Evolutionary conservation across 2,888 invertebrate genomes (phyloP).

Genomic region (Ochropleura leucogaster): DNA sequence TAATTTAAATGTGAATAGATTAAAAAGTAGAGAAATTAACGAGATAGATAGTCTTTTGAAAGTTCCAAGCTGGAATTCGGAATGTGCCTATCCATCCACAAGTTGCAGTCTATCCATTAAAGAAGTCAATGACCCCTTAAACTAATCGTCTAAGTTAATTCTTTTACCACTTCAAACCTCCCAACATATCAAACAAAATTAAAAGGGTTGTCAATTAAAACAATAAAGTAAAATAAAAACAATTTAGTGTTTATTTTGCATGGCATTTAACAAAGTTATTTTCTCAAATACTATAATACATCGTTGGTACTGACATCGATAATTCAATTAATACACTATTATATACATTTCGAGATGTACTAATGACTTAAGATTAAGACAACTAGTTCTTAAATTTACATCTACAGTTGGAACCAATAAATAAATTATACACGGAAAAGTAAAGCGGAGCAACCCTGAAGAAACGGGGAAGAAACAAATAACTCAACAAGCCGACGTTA

Average conservation of each 20-base stretch:
- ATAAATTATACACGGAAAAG: slow-evolving; percentile 81
- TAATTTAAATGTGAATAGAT: slow-evolving; percentile 53
- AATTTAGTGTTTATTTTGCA: slow-evolving; percentile 87
- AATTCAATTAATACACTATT: slow-evolving; percentile 84
- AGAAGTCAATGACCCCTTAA: slow-evolving; percentile 44
- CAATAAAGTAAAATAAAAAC: slow-evolving; percentile 87
- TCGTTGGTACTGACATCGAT: slow-evolving; percentile 88
- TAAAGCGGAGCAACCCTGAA: slow-evolving; percentile 68
- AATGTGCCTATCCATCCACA: slow-evolving; percentile 41
- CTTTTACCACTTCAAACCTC: slow-evolving; percentile 29
- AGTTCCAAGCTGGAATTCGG: slow-evolving; percentile 43
- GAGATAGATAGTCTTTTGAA: slow-evolving; percentile 48
- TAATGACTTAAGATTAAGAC: slow-evolving; percentile 80
- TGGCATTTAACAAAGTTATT: slow-evolving; percentile 88
- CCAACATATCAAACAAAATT: slow-evolving; percentile 49
- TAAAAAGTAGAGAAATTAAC: slow-evolving; percentile 43
- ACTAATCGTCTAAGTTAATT: slow-evolving; percentile 45
- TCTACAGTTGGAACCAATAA: slow-evolving; percentile 83
- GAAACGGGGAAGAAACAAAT: slow-evolving; percentile 75
- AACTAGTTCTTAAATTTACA: slow-evolving; percentile 81
- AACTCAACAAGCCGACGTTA: slow-evolving; percentile 79
- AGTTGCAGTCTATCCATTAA: slow-evolving; percentile 20
- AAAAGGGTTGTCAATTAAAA: slow-evolving; percentile 65
- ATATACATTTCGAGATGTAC: slow-evolving; percentile 82
- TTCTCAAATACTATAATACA: slow-evolving; percentile 84